Evolutionary conservation across 2,888 invertebrate genomes (phyloP).

Genomic region (Sphaerophoria taeniata): DNA sequence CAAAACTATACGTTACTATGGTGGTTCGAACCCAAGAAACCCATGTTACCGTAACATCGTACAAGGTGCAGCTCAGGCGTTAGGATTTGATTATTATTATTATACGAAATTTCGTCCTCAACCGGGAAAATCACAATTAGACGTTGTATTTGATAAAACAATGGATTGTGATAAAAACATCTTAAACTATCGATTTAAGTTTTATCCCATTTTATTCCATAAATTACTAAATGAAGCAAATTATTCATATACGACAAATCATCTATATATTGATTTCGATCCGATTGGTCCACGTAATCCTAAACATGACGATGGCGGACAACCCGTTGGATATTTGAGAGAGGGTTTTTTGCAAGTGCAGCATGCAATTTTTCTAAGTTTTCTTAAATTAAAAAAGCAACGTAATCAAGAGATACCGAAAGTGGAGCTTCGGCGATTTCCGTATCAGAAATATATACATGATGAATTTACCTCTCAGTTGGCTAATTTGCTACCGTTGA

Average conservation of each 20-base stretch:
- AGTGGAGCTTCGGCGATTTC: constrained; percentile 85
- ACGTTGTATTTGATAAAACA: constrained; percentile 85
- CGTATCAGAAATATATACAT: constrained; percentile 88
- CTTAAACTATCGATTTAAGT: too few species aligned
- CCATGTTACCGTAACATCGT: constrained; percentile 83
- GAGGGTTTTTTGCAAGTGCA: constrained; percentile 89
- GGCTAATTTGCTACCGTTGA: constrained; percentile 88
- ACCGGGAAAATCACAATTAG: too few species aligned
- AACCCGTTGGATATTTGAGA: constrained; percentile 85
- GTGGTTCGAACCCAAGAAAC: constrained; percentile 84
- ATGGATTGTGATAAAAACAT: constrained; percentile 83
- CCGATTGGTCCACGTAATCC: constrained; percentile 86
- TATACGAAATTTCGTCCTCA: too few species aligned
- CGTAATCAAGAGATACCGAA: constrained; percentile 75
- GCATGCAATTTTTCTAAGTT: constrained; percentile 84
- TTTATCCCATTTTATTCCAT: too few species aligned
- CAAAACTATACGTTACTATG: too few species aligned
- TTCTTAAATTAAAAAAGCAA: constrained; percentile 74
- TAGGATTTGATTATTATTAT: too few species aligned
- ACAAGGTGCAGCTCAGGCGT: constrained; percentile 74
- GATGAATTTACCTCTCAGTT: constrained; percentile 88
- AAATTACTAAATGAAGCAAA: too few species aligned
- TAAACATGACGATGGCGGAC: constrained; percentile 84
- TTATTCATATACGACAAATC: constrained; percentile 89
- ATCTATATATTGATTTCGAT: constrained; percentile 87